Conservation (phyloP, 2,888 invertebrate species). For the Coecobrya sp. region DNA sequence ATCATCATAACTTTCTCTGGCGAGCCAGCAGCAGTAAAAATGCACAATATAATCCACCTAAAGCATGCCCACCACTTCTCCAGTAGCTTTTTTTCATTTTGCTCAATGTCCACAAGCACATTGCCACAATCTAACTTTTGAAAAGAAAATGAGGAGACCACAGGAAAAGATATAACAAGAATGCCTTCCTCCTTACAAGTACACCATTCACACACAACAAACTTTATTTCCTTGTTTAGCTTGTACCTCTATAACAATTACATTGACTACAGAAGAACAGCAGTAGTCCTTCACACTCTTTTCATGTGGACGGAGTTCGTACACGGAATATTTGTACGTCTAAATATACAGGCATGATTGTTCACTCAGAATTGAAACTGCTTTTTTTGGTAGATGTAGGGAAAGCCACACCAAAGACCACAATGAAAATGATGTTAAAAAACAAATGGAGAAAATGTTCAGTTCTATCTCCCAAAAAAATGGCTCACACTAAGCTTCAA, state of each 20-base stretch:
- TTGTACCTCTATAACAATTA: conserved; percentile 17
- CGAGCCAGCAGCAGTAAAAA: conserved; percentile 62
- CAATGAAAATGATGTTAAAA: conserved; percentile 67
- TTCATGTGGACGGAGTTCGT: neutral
- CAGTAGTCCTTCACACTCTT: neutral
- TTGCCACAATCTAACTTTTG: conserved; percentile 34
- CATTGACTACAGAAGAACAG: neutral
- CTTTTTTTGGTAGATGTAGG: neutral
- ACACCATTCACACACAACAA: neutral
- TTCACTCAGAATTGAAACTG: conserved; percentile 10
- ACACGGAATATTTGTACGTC: no score
- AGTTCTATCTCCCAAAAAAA: conserved; percentile 49
- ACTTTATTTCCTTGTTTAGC: conserved; percentile 24
- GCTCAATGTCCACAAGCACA: conserved; percentile 49
- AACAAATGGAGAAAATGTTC: conserved; percentile 65
- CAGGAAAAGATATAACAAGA: conserved; percentile 25
- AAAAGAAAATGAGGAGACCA: conserved; percentile 70
- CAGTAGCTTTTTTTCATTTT: conserved; percentile 39
- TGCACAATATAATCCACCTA: conserved; percentile 57
- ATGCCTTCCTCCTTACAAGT: neutral
- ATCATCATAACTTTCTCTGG: conserved; percentile 70
- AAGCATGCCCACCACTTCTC: conserved; percentile 55
- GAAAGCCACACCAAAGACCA: conserved; percentile 43
- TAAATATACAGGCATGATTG: conserved; percentile 11
- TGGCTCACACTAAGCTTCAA: conserved; percentile 2